Base-by-base conservation (phyloP, 2,888 invertebrate genomes). In the Eurois occulta region DNA sequence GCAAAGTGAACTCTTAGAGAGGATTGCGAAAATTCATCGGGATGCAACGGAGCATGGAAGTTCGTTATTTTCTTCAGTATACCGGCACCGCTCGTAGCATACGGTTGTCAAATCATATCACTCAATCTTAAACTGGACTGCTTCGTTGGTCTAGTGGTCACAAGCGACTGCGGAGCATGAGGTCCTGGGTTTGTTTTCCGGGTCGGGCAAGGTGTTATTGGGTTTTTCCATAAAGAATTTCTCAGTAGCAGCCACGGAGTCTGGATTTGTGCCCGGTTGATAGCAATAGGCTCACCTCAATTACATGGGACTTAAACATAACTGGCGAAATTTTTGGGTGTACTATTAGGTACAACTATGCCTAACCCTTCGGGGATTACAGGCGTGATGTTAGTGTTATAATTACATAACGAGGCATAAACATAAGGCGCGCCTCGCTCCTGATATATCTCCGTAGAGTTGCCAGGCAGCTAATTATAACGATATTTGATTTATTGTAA, bases 401-500 rank as follows among this genome's bases (percentile, higher is more conserved):
- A 71, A 70, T 70, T 67, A 80, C 24, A 74, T 48, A 65, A 75
- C 41, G 55, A 52, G 35, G 21, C 60, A n/a, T 64, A 55, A 52
- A 65, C 65, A 38, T 55, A 68, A 43, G 21, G 68, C 52, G 43
- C 58, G 48, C 35, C 68, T n/a, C 35, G 66, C 41, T 46, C 32
- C 28, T 52, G 58, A 52, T 76, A 76, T 64, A 76, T 72, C 18
- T 62, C 32, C 76, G 35, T 72, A 16, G 16, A 72, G 48, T 52
- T 62, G n/a, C n/a, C 72, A 52, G n/a, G 24, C 8, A n/a, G 64
- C 43, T 65, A 72, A 81, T 60, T 81, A 28, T 41, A 72, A 46
- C 55, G 43, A 38, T 81, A 68, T 60, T 76, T 68, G 76, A 70
- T 81, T 72, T 52, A 46, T 66, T 66, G 24, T 60, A 66, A 70